Evolutionary conservation across 2,888 invertebrate genomes (phyloP), one percentile per base, ranked within the genome.

Genomic region (Parelbella ahira): DNA sequence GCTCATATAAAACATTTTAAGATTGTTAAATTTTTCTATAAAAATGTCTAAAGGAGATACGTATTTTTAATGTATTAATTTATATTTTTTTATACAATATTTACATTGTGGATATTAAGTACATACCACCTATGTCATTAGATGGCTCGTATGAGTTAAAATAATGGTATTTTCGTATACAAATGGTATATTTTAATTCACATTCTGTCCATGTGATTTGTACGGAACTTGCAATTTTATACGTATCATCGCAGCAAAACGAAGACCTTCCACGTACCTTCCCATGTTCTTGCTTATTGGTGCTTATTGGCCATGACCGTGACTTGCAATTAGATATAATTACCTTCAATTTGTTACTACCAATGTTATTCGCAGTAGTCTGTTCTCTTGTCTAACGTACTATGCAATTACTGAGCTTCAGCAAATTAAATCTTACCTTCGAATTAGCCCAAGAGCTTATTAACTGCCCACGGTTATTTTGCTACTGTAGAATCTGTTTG

Each of bases 261-360:
- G 49, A 38, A 65, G 61, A 74, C 73, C 76, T 76, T 74, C 66
- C 57, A 50, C 57, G 54, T 56, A 71, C 72, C 78, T 84, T 81
- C 74, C 63, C 73, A 76, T 76, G 72, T 71, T 69, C 70, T 71
- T 75, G 80, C 80, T 80, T 84, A 82, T 83, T 81, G 81, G 77
- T 84, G 83, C 81, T 84, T 83, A 86, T 87, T 87, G 82, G 75
- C 87, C 87, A 82, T 87, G 87, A 83, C 87, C 87, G 63, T 87
- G 83, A 64, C 69, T 77, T 50, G 65, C 82, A 81, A 83, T 87
- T 87, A 87, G 78, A 69, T 72, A 68, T 82, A 82, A 87, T 87
- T 87, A 86, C 73, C 76, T 78, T 74, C 79, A 86, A 86, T 87
- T 84, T 83, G 80, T 77, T 69, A 66, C 72, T 69, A 67, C 71